Evolutionary conservation across 2,888 invertebrate genomes (phyloP), one percentile per base, ranked within the genome.

Genomic region (Clusia tigrina): DNA sequence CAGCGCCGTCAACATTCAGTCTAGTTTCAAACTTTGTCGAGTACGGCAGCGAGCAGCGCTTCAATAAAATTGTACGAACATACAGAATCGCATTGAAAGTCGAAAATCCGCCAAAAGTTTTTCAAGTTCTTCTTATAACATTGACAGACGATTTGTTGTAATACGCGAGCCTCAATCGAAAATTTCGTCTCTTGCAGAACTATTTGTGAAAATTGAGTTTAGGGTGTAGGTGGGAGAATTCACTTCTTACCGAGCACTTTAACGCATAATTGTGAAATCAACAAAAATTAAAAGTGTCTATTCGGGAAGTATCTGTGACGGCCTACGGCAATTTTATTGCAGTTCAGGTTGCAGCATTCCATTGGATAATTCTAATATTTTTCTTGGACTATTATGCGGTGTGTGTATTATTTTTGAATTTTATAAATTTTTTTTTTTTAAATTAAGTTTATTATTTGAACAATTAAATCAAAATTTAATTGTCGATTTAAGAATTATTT

Each of bases 21-120:
- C 78, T 77, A 79, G 75, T 79, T 80, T 77, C 69, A 78, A 76
- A 78, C 76, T 77, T 78, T 77, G 74, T 71, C 75, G 78, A 71
- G 78, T 72, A 67, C 71, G 75, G 71, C 63, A 74, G 71, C 73
- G 72, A 22, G 3, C 3, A 42, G 58, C 64, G 42, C 52, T 63
- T 59, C 64, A 22, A 42, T 38, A 56, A 17, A 54, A 54, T 37
- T 18, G 37, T 18, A 3, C n/a, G n/a, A n/a, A n/a, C n/a, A n/a
- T n/a, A n/a, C 1, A 2, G 53, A 24, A 25, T 5, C 15, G 17
- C 24, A 53, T 20, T 51, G n/a, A n/a, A n/a, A n/a, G n/a, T n/a
- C n/a, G n/a, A 20, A 53, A 38, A 25, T 22, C 22, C 23, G 17
- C 24, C 22, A 58, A 24, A 24, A 48, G 20, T 17, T n/a, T n/a